These are phyloP conservation scores for Drosophila kokeensis DNA, from an alignment of 2,888 invertebrate species.

Conservation along the genomic window DNA sequence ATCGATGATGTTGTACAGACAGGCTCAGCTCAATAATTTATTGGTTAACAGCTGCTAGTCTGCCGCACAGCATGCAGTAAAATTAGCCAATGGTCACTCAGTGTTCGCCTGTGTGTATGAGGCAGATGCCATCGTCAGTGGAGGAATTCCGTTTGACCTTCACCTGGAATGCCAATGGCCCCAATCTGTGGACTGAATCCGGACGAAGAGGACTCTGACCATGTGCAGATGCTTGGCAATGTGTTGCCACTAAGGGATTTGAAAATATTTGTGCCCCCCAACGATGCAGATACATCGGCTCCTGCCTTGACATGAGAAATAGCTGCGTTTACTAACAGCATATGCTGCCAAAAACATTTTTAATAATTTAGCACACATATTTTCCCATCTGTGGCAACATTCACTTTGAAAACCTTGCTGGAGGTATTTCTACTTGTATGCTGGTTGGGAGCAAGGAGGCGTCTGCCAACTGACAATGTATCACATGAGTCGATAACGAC, in stretches of 20 bases:
- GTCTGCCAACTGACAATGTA: slow-evolving; percentile 28
- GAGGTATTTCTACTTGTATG: slow-evolving; percentile 47
- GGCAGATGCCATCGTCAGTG: slow-evolving; percentile 33
- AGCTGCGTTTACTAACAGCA: slow-evolving; percentile 65
- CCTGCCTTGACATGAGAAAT: slow-evolving; percentile 55
- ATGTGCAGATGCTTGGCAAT: slow-evolving; percentile 39
- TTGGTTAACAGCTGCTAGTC: neutral
- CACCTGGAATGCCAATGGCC: slow-evolving; percentile 66
- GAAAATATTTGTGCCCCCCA: slow-evolving; percentile 68
- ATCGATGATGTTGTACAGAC: neutral
- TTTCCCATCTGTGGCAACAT: slow-evolving; percentile 67
- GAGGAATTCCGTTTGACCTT: slow-evolving; percentile 70
- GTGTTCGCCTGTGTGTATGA: slow-evolving; percentile 48
- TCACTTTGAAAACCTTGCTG: slow-evolving; percentile 67
- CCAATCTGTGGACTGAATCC: slow-evolving; percentile 18
- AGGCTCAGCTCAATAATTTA: neutral
- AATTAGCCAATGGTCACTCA: slow-evolving; percentile 64
- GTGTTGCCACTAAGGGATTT: slow-evolving; percentile 60
- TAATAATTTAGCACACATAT: slow-evolving; percentile 76
- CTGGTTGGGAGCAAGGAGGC: slow-evolving; percentile 4
- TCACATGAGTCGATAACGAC: slow-evolving; percentile 29
- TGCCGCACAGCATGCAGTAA: slow-evolving; percentile 23
- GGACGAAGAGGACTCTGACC: slow-evolving; percentile 31
- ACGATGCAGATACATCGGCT: slow-evolving; percentile 56
- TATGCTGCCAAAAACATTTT: slow-evolving; percentile 74